Conservation (phyloP, 2,113 vertebrate species). For the Thermophis baileyi region DNA sequence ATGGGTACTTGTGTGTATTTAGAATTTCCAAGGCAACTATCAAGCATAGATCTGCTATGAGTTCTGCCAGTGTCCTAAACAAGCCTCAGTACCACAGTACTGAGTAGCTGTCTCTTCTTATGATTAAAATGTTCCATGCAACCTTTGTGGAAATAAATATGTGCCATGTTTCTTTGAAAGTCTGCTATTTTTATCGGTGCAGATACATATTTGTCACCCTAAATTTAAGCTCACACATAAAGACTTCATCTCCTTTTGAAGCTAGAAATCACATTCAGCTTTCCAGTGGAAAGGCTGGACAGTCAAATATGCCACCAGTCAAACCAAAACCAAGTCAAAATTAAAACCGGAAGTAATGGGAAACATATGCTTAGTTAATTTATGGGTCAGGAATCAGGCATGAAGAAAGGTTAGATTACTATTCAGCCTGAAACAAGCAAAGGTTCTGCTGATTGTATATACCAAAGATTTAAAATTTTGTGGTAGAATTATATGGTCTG, state of each 20-base stretch:
- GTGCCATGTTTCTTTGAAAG: background rate
- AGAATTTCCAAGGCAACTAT: background rate
- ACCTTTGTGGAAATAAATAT: background rate
- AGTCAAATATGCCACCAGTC: background rate
- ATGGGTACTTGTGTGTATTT: background rate
- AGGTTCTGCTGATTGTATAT: background rate
- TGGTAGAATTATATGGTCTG: background rate
- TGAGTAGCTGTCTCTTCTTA: background rate
- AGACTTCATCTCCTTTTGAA: background rate
- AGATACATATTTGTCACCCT: background rate
- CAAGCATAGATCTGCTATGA: background rate
- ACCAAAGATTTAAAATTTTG: background rate
- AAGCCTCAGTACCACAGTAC: background rate
- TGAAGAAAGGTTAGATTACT: background rate
- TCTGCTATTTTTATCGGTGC: background rate
- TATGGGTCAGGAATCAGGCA: background rate
- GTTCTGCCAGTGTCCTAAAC: background rate
- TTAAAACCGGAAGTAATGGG: background rate
- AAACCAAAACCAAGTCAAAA: background rate
- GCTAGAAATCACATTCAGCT: background rate
- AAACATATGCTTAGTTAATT: background rate
- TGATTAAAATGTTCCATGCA: background rate
- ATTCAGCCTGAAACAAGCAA: background rate
- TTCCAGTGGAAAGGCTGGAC: background rate
- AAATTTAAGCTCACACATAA: background rate